Evolutionary conservation across 64 coral and sea anemone genomes (phyloP), one percentile per base, ranked within the genome.

Genomic region (Porites australiensis): DNA sequence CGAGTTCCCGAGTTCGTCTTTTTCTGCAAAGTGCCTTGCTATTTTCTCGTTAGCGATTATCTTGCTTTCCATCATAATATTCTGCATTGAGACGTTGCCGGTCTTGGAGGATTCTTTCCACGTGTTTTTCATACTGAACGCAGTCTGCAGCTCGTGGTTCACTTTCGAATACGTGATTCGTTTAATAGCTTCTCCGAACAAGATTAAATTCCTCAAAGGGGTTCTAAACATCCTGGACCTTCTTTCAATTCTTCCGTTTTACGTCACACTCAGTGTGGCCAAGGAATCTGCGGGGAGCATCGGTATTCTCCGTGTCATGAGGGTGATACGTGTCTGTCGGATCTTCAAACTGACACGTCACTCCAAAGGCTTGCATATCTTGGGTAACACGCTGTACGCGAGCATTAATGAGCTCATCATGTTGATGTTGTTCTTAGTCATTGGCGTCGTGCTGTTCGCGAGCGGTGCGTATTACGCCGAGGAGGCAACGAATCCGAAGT

Each of bases 401-500:
- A 98, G 95, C 79, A 70, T 98, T 23, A 98, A 98, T 20, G 95
- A 98, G 20, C 77, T 98, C 4, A 76, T 98, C 3, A 98, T 98
- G 95, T 79, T 98, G 48, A 93, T 98, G 79, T 27, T 98, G 48
- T 98, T 98, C 61, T 77, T 98, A 4, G 75, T 98, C 6, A 98
- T 98, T n/a, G 95, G 95, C 21, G 95, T 98, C 1, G 90, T 98
- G 20, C 44, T 98, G 22, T 98, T 98, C 50, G 95, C 92, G 7
- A 98, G 95, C 27, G 95, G 92, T 13, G 95, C 93, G 3, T 98
- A 98, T 77, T 98, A 98, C 63, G 95, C 95, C 3, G 95, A 98
- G 58, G 75, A 91, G 2, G 74, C 91, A 23, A 27, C 45, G 3
- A 90, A 83, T 22, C 0, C 2, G 13, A 13, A 77, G 6, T 94